Percentiles rank a stretch among this genome's conserved stretches.
These are phyloP conservation scores for Prietella phreatophila DNA, from an alignment of 2,113 vertebrate genomes.

Conservation along the genomic window DNA sequence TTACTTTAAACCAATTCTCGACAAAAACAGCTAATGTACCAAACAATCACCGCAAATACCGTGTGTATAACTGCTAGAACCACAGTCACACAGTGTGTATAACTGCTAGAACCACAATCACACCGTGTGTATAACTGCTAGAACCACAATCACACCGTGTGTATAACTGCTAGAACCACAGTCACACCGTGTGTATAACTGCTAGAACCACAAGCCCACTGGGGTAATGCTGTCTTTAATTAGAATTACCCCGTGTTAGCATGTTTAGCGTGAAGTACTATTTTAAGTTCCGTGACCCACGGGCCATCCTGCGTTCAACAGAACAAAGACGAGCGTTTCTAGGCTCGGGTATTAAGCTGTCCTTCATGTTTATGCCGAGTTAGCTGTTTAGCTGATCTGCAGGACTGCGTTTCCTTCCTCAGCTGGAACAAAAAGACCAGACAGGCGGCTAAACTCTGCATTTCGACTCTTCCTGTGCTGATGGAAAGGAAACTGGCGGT, in stretches of 20 bases:
- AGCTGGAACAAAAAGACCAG: conserved; percentile 35
- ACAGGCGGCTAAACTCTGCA: conserved; percentile 26
- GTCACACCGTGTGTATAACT: too few relatives aligned
- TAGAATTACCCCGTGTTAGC: background rate
- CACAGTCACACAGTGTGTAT: too few relatives aligned
- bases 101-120: too few relatives aligned
- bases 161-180: too few relatives aligned
- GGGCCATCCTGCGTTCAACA: background rate
- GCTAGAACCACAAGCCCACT: background rate
- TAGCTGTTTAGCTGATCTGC: conserved; percentile 41
- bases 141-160: too few relatives aligned
- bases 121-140: too few relatives aligned
- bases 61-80: too few relatives aligned
- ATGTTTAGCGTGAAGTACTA: background rate
- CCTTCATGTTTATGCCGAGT: background rate
- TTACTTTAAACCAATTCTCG: background rate
- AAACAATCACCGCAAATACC: background rate
- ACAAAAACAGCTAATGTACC: background rate
- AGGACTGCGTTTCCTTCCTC: conserved; percentile 48
- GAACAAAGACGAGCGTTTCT: conserved; percentile 2
- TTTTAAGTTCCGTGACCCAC: background rate
- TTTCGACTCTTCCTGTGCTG: conserved; percentile 46
- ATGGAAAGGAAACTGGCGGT: conserved; percentile 40
- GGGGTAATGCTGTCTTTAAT: background rate
- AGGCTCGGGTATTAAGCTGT: background rate